Percentiles rank a stretch among this genome's conserved stretches.
These are phyloP conservation scores for Propithecus coquereli DNA, from an alignment of 2,113 vertebrate species.

Conservation along the genomic window DNA sequence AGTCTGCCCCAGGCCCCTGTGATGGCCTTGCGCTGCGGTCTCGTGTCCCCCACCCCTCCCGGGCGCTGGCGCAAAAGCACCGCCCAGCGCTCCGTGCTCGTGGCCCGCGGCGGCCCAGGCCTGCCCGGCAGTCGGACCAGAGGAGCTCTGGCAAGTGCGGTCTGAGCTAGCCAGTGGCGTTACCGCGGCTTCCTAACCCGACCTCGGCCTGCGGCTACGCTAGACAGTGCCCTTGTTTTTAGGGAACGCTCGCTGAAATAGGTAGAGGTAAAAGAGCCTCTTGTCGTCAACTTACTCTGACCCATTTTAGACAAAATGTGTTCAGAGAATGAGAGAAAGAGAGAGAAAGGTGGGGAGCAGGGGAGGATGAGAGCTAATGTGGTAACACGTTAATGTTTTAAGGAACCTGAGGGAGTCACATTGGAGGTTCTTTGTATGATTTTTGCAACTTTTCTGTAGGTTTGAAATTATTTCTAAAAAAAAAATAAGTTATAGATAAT, in stretches of 20 bases:
- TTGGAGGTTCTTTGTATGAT: not conserved
- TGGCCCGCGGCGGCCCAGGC: fast-evolving
- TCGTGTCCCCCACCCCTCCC: fast-evolving
- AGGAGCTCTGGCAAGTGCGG: not conserved
- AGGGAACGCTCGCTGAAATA: not conserved
- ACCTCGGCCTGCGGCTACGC: not conserved
- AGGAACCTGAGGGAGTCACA: not conserved
- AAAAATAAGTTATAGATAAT: not conserved
- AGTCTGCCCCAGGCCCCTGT: not conserved
- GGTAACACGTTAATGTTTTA: not conserved
- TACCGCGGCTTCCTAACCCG: not conserved
- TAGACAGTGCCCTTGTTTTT: not conserved
- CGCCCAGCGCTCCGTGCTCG: fast-evolving
- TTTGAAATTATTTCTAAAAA: not conserved
- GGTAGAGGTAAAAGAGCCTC: not conserved
- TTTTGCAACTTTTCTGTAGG: not conserved
- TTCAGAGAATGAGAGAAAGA: not conserved
- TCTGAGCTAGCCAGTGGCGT: too few relatives aligned
- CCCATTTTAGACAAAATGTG: not conserved
- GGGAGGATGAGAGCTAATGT: not conserved
- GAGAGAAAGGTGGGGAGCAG: not conserved
- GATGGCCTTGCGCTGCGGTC: not conserved
- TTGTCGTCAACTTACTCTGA: not conserved
- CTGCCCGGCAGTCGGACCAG: not conserved
- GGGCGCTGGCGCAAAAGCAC: not conserved